Base-by-base conservation (phyloP, 2,888 invertebrate genomes). In the Ceriagrion tenellum region DNA sequence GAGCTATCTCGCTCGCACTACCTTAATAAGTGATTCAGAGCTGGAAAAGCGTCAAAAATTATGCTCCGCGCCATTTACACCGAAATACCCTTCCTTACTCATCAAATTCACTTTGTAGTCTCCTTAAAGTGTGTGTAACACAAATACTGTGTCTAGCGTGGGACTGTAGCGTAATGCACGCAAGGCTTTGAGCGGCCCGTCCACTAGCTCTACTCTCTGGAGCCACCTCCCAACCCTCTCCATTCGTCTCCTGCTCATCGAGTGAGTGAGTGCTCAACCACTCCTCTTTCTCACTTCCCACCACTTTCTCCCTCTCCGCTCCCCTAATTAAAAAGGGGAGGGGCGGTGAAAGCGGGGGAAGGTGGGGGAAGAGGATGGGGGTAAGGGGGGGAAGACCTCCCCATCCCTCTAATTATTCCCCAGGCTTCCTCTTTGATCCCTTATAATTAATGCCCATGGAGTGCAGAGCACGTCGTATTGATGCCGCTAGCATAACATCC, bases 371-470 rank as follows among this genome's bases (percentile, higher is more conserved):
- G 30, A n/a, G n/a, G n/a, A n/a, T n/a, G n/a, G n/a, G n/a, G n/a
- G 30, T 16, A 63, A 74, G 30, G 74, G 74, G 23, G 30, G 26
- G 18, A 26, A 69, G 26, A 0, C n/a, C n/a, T n/a, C 26, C 55
- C 55, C n/a, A 55, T 55, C n/a, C 26, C 89, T 26, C 89, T 23
- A 55, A n/a, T 89, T 89, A 89, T 89, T 89, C 55, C 55, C 10
- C 26, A 89, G 55, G 30, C n/a, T 47, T n/a, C n/a, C 89, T 89
- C 89, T 89, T 89, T 89, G 89, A 89, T 89, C 89, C 20, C 89
- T n/a, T 55, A 55, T 89, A 89, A 89, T 89, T 55, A 55, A 47
- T 89, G 55, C 89, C 55, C 26, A 55, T 35, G 13, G 89, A 93
- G 93, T 40, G 23, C 23, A 47, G 63, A n/a, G 63, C 47, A 47